Conservation (phyloP, 1,140 invertebrate species). For the Calephelis virginiensis region DNA sequence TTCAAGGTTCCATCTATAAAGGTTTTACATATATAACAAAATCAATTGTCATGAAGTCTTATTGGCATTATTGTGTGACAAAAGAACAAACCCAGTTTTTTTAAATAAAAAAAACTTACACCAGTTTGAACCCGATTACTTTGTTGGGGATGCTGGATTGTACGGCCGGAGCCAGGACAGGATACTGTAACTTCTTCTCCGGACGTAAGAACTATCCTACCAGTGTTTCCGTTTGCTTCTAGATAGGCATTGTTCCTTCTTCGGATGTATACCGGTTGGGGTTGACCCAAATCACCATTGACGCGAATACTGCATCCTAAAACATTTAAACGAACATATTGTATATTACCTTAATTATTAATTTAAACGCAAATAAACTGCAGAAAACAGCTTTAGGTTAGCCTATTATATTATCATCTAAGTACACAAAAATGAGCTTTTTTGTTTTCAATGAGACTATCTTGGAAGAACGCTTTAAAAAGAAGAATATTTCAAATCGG, state of each 20-base stretch:
- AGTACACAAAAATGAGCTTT: too few species aligned
- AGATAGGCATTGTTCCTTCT: conserved; percentile 39
- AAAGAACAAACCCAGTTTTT: background rate
- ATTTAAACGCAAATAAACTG: too few species aligned
- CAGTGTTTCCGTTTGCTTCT: conserved; percentile 40
- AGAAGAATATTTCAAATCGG: too few species aligned
- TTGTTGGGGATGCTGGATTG: conserved; percentile 32
- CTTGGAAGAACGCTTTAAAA: too few species aligned
- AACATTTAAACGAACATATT: background rate
- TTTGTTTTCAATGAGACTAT: too few species aligned
- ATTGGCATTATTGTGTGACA: too few species aligned
- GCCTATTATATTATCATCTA: too few species aligned
- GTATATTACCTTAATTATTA: too few species aligned
- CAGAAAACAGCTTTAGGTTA: too few species aligned
- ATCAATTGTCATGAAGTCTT: too few species aligned
- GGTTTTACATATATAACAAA: too few species aligned
- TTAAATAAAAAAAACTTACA: conserved; percentile 20
- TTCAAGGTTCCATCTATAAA: too few species aligned
- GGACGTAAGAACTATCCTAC: conserved; percentile 38
- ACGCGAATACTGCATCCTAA: conserved; percentile 56
- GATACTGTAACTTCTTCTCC: conserved; percentile 45
- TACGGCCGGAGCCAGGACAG: conserved; percentile 46
- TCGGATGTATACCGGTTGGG: conserved; percentile 56
- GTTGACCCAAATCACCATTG: conserved; percentile 59
- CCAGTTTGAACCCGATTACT: conserved; percentile 15